Evolutionary conservation across 2,113 vertebrate genomes (phyloP), one percentile per base, ranked within the genome.

Genomic region (Bothrops jararaca): DNA sequence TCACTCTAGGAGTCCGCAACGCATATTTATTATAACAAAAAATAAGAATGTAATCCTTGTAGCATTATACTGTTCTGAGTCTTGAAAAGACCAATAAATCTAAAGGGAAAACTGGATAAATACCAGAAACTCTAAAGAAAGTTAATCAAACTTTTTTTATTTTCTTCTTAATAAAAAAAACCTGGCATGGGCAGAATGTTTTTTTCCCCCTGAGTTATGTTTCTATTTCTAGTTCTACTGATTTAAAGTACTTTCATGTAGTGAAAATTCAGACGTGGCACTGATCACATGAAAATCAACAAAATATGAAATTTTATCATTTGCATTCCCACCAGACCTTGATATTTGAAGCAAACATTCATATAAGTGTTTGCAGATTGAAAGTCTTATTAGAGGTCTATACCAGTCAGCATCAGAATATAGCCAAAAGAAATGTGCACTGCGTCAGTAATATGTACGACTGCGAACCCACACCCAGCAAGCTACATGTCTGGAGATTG

Each of bases 401-500:
- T 34, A 8, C 87, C 39, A 56, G 57, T 90, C 39, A 18, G 48
- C 34, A 48, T 80, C 39, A 48, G 15, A 23, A 22, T 10, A 34
- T 8, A 34, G 85, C 24, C 86, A 91, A 89, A 64, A 89, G 13
- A 58, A 85, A 85, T 58, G 29, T 52, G 45, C 87, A 89, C 57
- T n/a, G n/a, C 42, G 24, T 45, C 54, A 90, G 85, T 48, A 85
- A 52, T 90, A 85, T 52, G 29, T 58, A 60, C 5, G n/a, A 86
- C 11, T 92, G 64, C 23, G 52, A 85, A 90, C 54, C 91, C 42
- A 92, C 53, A 89, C 69, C 69, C 88, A 90, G 54, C 88, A 13
- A 58, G 13, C 69, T 85, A 85, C 64, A 91, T 58, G 64, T 53
- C 80, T 91, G 26, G 18, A 58, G 45, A 91, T 91, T 54, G 58